Conservation (phyloP, 1,140 invertebrate species). For the Schmidtea mediterranea region DNA sequence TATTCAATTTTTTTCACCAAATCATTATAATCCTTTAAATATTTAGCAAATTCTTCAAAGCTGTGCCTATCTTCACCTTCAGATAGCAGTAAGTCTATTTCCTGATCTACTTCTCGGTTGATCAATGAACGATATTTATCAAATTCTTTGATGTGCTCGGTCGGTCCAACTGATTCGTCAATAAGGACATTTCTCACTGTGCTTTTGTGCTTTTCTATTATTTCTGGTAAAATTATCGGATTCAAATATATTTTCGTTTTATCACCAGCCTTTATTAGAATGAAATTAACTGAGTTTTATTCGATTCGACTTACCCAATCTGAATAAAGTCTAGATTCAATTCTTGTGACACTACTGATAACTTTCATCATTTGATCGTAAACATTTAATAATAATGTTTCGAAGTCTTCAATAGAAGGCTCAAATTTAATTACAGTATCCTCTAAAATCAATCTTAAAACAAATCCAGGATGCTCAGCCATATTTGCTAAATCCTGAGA, state of each 20-base stretch:
- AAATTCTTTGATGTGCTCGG: slow-evolving; percentile 21
- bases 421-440: slow-evolving; percentile 44
- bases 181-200: slow-evolving; percentile 16
- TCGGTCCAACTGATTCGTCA: slow-evolving; percentile 18
- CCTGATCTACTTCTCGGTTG: slow-evolving; percentile 27
- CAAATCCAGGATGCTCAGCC: slow-evolving; percentile 39
- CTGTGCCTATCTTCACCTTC: slow-evolving; percentile 11
- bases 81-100: slow-evolving; percentile 32
- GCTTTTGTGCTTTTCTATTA: slow-evolving; percentile 18
- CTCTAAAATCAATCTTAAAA: slow-evolving; percentile 39
- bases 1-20: slow-evolving; percentile 24
- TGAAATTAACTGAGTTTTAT: not conserved
- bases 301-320: slow-evolving; percentile 30
- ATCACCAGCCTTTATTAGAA: slow-evolving; percentile 13
- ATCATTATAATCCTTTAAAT: slow-evolving; percentile 21
- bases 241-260: slow-evolving; percentile 17
- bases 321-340: slow-evolving; percentile 37
- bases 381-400: slow-evolving; percentile 38
- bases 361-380: slow-evolving; percentile 43
- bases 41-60: slow-evolving; percentile 23
- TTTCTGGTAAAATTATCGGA: slow-evolving; percentile 22
- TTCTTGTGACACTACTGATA: slow-evolving; percentile 38
- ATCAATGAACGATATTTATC: slow-evolving; percentile 52
- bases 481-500: slow-evolving; percentile 15
- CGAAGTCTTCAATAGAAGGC: slow-evolving; percentile 46